Percentiles rank a stretch among this genome's conserved stretches.
Conservation (phyloP, 1,140 invertebrate species). For the Drosophila mojavensis region DNA sequence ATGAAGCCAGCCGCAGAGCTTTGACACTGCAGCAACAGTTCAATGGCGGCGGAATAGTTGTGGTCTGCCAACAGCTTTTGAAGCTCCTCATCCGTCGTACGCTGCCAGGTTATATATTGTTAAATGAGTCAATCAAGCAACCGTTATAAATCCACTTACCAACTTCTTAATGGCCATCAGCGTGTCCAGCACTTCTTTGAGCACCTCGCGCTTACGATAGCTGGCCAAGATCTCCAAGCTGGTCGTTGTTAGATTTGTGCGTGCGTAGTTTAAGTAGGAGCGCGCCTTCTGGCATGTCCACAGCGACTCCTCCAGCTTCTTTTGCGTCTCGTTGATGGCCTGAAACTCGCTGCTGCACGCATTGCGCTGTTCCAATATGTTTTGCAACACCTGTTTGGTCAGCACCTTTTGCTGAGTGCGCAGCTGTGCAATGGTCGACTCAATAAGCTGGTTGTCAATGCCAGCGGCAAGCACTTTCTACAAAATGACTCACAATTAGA, state of each 20-base stretch:
- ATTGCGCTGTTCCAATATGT: slow-evolving; percentile 95
- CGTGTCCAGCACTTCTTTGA: slow-evolving; percentile 90
- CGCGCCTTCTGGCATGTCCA: slow-evolving; percentile 89
- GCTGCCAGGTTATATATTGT: slow-evolving; percentile 62
- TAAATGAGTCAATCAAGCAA: too few relatives aligned
- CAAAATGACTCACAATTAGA: slow-evolving; percentile 11
- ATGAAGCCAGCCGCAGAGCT: slow-evolving; percentile 91
- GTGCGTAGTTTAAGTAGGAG: slow-evolving; percentile 89
- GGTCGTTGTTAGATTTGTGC: slow-evolving; percentile 92
- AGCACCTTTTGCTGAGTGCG: slow-evolving; percentile 92
- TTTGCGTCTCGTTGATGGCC: slow-evolving; percentile 90
- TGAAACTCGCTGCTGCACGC: slow-evolving; percentile 93
- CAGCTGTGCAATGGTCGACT: slow-evolving; percentile 87
- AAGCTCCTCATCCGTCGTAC: slow-evolving; percentile 93
- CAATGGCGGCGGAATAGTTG: slow-evolving; percentile 95
- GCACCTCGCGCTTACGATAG: slow-evolving; percentile 92
- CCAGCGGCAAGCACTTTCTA: slow-evolving; percentile 86
- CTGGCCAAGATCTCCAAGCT: slow-evolving; percentile 94
- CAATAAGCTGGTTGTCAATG: slow-evolving; percentile 88
- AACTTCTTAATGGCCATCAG: slow-evolving; percentile 93
- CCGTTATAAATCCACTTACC: slow-evolving; percentile 43
- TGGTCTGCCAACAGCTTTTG: slow-evolving; percentile 92
- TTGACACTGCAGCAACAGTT: slow-evolving; percentile 94
- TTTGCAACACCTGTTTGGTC: slow-evolving; percentile 94
- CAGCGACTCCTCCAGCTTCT: slow-evolving; percentile 88